phyloP scores from a whole-genome alignment of 2,113 vertebrate genomes.

The Malurus alboscapulatus region DNA sequence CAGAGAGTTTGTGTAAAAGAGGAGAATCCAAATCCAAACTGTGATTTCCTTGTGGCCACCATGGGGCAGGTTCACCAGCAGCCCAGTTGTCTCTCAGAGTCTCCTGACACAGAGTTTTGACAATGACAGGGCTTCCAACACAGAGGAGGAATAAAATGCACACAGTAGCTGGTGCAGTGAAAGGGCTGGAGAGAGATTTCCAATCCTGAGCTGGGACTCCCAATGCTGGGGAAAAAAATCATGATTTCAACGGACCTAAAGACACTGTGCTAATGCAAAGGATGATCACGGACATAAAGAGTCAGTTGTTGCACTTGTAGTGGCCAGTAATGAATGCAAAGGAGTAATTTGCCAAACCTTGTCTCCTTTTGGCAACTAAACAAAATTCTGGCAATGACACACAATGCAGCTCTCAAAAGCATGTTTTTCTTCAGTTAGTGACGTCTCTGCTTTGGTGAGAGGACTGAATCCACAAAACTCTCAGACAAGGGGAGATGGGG shows the following conservation, averaged over 20 bases:
- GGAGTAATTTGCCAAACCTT: background rate
- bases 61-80: background rate
- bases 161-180: background rate
- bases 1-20: background rate
- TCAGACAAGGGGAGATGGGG: background rate
- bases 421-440: background rate
- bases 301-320: background rate
- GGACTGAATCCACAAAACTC: background rate
- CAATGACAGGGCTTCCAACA: background rate
- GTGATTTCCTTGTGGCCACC: background rate
- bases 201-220: background rate
- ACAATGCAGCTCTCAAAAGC: background rate
- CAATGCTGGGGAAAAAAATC: background rate
- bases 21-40: background rate
- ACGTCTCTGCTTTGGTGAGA: background rate
- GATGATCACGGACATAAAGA: background rate
- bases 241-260: background rate
- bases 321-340: background rate
- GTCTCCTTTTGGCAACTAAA: background rate
- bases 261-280: background rate
- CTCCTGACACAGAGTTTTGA: background rate
- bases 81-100: background rate
- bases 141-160: background rate
- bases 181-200: background rate
- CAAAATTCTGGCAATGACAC: background rate